Evolutionary conservation across 1,140 invertebrate genomes (phyloP).

Genomic region (Saccostrea echinata): DNA sequence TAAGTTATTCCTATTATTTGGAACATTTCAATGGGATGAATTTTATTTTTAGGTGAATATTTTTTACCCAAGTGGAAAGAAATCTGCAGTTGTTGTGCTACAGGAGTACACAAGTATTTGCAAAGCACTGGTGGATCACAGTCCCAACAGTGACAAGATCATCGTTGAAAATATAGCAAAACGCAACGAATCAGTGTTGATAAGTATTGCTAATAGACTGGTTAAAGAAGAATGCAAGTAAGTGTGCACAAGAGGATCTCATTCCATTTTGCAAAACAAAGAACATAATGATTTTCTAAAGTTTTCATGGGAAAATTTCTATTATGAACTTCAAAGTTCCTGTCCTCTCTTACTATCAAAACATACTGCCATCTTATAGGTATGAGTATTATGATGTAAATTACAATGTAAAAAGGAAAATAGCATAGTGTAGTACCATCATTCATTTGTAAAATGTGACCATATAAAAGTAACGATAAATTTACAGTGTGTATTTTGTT

Average conservation of each 20-base stretch:
- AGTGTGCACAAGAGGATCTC: slow-evolving; percentile 32
- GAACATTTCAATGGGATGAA: too few relatives aligned
- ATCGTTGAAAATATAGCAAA: slow-evolving; percentile 31
- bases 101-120: slow-evolving; percentile 19
- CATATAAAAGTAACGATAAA: not conserved
- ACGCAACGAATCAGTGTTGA: not conserved
- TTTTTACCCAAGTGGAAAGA: slow-evolving; percentile 43
- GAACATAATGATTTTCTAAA: slow-evolving; percentile 19
- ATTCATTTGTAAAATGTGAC: slow-evolving; percentile 9
- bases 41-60: not conserved
- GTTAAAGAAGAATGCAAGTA: slow-evolving; percentile 20
- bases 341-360: slow-evolving; percentile 25
- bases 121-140: slow-evolving; percentile 28
- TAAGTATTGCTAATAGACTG: not conserved
- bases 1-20: too few relatives aligned
- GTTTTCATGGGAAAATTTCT: slow-evolving; percentile 41
- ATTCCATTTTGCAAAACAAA: slow-evolving; percentile 12
- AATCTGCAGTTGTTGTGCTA: not conserved
- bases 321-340: slow-evolving; percentile 7
- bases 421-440: not conserved
- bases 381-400: not conserved
- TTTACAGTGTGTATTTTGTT: not conserved
- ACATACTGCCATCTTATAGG: slow-evolving; percentile 47
- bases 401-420: not conserved
- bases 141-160: not conserved